Evolutionary conservation across 2,888 invertebrate species (phyloP), one percentile per base, ranked within the genome.

Genomic region (Catocala sponsa): DNA sequence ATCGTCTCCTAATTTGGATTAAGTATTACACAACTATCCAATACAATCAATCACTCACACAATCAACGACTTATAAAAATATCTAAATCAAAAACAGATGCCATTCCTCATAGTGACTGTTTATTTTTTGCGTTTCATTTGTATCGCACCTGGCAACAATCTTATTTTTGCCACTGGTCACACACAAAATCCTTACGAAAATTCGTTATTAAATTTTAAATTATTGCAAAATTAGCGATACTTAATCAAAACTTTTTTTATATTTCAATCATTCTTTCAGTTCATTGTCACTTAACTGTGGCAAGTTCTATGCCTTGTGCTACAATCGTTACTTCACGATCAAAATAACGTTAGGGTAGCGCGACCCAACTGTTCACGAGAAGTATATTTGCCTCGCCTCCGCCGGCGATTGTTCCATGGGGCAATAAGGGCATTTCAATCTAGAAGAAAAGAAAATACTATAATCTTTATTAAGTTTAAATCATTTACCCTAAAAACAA

Each of bases 381-480:
- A 99, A 99, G 91, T 97, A 98, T 86, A 99, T 98, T 87, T 98
- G 97, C 85, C 97, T 96, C 52, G 99, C 99, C 87, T 99, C 99
- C 61, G 97, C 96, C 25, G 98, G 98, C 78, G 97, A 97, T 88
- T 99, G 99, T 91, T 99, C 99, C 89, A 98, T 97, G 0, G 99
- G 99, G 86, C 99, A 99, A 93, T 99, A 99, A 0, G 99, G 99
- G 86, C 99, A 99, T 95, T 99, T 99, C 89, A 99, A 96, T 86
- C 98, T 98, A 95, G 69, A 96, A 96, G 63, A 43, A 63, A 71
- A 65, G 44, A 33, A 41, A 5, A 35, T 4, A 47, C 9, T 6
- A 33, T 25, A 49, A 32, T 47, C 38, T 50, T 43, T 25, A 42
- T 46, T 38, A 38, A 38, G 7, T 6, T 38, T 38, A 6, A 38